Conservation (phyloP, 2,113 vertebrate species). For the Bubo scandiacus region DNA sequence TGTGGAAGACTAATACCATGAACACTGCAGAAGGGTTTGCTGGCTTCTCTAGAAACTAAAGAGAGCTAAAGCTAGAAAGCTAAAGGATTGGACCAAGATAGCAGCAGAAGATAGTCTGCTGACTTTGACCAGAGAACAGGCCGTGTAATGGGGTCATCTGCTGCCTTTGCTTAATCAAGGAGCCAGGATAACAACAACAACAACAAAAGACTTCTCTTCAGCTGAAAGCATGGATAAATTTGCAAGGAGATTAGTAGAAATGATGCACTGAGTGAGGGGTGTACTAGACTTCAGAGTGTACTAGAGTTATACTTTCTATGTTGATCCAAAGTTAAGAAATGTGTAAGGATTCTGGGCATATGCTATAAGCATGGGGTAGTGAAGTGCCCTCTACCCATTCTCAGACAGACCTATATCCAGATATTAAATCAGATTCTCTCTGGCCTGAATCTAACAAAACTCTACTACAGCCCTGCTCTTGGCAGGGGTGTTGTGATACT, state of each 20-base stretch:
- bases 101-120: neutral
- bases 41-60: neutral
- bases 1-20: neutral
- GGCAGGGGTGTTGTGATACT: neutral
- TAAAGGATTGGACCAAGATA: neutral
- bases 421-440: neutral
- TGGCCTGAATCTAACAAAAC: neutral
- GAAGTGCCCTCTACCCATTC: neutral
- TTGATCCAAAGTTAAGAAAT: neutral
- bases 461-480: neutral
- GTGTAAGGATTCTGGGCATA: neutral
- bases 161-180: neutral
- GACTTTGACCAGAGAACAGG: neutral
- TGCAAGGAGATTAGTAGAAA: neutral
- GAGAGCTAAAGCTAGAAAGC: neutral
- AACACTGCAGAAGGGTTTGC: neutral
- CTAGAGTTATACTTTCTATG: neutral
- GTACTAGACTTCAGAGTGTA: neutral
- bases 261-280: neutral
- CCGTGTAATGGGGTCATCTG: neutral
- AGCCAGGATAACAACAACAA: neutral
- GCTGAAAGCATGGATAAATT: neutral
- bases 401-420: neutral
- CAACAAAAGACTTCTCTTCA: neutral
- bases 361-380: neutral